phyloP scores from a whole-genome alignment of 2,797 vertebrate genomes.

The Dipus sagitta region DNA sequence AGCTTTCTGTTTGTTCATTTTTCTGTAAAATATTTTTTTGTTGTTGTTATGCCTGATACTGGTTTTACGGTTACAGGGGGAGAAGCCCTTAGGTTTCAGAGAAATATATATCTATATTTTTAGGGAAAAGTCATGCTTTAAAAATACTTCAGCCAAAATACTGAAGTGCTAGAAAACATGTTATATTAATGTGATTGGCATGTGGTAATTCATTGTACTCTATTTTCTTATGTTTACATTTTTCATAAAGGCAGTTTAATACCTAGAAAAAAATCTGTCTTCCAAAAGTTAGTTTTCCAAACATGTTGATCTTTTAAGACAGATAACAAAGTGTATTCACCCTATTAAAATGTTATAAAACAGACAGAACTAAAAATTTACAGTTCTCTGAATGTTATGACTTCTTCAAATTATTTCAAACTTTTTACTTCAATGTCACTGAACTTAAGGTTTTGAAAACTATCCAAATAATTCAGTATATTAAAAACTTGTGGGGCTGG shows the following conservation, averaged over 20 bases:
- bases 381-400: conserved; percentile 39
- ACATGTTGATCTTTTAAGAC: too few species aligned
- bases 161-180: not conserved
- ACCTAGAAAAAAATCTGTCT: not conserved
- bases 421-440: not conserved
- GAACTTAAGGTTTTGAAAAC: not conserved
- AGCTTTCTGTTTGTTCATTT: not conserved
- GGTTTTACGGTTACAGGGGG: not conserved
- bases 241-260: not conserved
- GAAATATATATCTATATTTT: not conserved
- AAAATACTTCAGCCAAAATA: conserved; percentile 30
- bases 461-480: not conserved
- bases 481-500: not conserved
- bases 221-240: conserved; percentile 37
- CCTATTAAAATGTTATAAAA: conserved; percentile 35
- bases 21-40: not conserved
- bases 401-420: conserved; percentile 8
- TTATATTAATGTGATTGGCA: not conserved
- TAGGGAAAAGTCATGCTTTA: not conserved
- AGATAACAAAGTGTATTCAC: too few species aligned
- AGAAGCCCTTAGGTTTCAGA: not conserved
- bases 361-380: conserved; percentile 40
- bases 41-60: not conserved
- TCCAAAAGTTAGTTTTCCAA: not conserved
- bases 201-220: not conserved